phyloP scores from a whole-genome alignment of 2,888 invertebrate species.

The Adelognathus sp. region DNA sequence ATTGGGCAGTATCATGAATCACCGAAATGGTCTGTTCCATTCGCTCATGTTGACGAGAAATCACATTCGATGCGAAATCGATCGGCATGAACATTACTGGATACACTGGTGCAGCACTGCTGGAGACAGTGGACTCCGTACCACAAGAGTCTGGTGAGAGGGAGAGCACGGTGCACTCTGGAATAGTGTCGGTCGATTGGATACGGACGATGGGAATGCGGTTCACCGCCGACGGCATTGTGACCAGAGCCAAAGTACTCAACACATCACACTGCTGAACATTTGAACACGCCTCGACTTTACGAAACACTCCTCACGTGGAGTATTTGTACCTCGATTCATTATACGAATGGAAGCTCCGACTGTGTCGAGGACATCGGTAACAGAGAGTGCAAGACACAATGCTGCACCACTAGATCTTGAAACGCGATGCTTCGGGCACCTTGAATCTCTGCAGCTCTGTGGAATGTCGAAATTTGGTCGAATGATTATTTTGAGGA shows the following conservation, averaged over 20 bases:
- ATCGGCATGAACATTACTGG: conserved; percentile 28
- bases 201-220: background rate
- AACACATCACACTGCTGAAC: conserved; percentile 17
- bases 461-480: too few relatives aligned
- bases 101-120: conserved; percentile 16
- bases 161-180: background rate
- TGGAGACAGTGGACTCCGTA: background rate
- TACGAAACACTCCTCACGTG: background rate
- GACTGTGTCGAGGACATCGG: background rate
- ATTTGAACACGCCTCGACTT: background rate
- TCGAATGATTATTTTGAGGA: too few relatives aligned
- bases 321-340: conserved; percentile 5
- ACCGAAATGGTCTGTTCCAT: background rate
- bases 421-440: background rate
- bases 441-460: background rate
- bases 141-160: background rate
- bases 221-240: background rate
- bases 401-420: background rate
- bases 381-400: background rate
- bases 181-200: conserved; percentile 21
- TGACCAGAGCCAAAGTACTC: background rate
- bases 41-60: background rate
- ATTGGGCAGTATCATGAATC: background rate
- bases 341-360: conserved; percentile 21
- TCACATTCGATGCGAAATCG: conserved; percentile 13